Base-by-base conservation (phyloP, 2,888 invertebrate genomes). In the Apamea monoglypha region DNA sequence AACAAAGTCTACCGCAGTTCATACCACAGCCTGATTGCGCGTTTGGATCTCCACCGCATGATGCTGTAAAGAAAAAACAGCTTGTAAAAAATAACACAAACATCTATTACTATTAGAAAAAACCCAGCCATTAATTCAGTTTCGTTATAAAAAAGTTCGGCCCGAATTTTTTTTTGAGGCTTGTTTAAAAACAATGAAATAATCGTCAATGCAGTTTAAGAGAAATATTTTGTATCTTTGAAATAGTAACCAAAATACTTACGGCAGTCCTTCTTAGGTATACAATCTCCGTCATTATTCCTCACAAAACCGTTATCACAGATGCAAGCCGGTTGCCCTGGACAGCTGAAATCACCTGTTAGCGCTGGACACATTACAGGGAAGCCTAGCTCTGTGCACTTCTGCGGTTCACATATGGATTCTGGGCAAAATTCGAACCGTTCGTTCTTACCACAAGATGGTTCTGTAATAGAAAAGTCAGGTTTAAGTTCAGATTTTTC, bases 41-140 rank as follows among this genome's bases (percentile, higher is more conserved):
- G 29, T 92, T 90, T 6, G 74, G 69, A 82, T 92, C 91, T n/a
- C 88, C 90, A 16, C 88, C 87, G 50, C 92, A 90, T 14, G 90
- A 87, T n/a, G 83, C 90, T 90, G 74, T 4, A 76, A 71, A 56
- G 56, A 25, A 0, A n/a, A 56, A 56, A 25, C 12, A 3, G 8
- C 12, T 56, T 56, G 25, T n/a, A 53, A n/a, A 56, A 50, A 56
- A 56, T n/a, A 56, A 25, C 21, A 21, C 25, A 53, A 21, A 25
- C 21, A 53, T 21, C 53, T 53, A 53, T 8, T 21, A 25, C 53
- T 25, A 8, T 53, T 8, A 25, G 2, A 53, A 53, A 53, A 56
- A 56, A 25, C 25, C 8, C 53, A 8, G 21, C 25, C 10, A 56
- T 25, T 56, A 8, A 56, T 25, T 56, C 25, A 56, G 25, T 56